Base-by-base conservation (phyloP, 2,113 vertebrate genomes). In the Brachypodius melanocephalos region DNA sequence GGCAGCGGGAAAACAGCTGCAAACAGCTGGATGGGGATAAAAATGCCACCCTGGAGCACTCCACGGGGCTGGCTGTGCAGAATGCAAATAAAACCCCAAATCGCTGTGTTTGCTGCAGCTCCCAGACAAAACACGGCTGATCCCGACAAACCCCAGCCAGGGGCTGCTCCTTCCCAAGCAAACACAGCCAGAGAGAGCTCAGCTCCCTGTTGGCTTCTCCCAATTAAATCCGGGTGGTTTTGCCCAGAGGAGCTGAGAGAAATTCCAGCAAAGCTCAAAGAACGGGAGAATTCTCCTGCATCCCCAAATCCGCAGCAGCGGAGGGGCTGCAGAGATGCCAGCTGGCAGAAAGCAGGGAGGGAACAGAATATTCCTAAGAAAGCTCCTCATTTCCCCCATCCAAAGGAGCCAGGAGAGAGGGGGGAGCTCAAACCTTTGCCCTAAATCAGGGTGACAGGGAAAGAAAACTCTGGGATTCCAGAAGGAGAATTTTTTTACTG, bases 261-360 rank as follows among this genome's bases (percentile, higher is more conserved):
- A 94, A 93, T 40, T 17, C 3, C 65, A 95, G 88, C 54, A 84
- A 93, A 94, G 71, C 88, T 93, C 95, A 80, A 58, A 71, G 89
- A 94, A 5, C 36, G 55, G 87, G 52, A 96, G 95, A 40, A 77
- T 84, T 48, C 91, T 79, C 89, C 71, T 68, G 89, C 90, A 75
- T 45, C 93, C 86, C 92, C 52, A 91, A 62, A 73, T 25, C 79
- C 45, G 83, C 88, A 49, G 72, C 73, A 58, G 51, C 2, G n/a
- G 28, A 54, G 61, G 40, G 61, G 76, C 32, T 32, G 51, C 36
- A 17, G 19, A 61, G 89, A 28, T 77, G 82, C 96, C 97, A 97
- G 55, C 36, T 87, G 89, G 96, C 95, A 96, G 68, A 4, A 48
- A 51, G 46, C 1, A 5, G 58, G 58, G 69, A 91, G 79, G 79